Percentiles rank a stretch among this genome's conserved stretches.
phyloP scores from a whole-genome alignment of 64 coral and sea anemone genomes.

The Astreopora myriophthalma region DNA sequence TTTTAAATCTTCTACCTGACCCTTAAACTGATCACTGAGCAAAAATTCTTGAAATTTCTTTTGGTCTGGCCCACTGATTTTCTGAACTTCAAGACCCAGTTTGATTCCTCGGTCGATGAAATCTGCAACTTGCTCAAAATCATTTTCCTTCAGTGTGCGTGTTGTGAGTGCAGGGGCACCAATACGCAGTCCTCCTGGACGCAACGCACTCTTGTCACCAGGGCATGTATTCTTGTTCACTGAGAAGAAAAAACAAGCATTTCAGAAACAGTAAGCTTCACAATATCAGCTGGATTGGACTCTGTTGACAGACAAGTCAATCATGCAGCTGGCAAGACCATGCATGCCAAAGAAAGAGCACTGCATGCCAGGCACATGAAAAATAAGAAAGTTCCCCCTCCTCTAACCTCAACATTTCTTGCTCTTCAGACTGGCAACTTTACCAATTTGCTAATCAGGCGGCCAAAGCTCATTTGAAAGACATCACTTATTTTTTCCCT shows the following conservation, averaged over 20 bases:
- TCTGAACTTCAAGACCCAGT: constrained; percentile 87
- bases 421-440: no score
- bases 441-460: no score
- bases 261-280: not conserved
- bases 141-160: constrained; percentile 76
- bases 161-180: constrained; percentile 94
- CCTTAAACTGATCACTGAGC: constrained; percentile 72
- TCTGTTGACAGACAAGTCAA: no score
- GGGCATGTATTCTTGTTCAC: constrained; percentile 99
- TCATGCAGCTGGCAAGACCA: no score
- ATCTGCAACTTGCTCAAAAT: constrained; percentile 95
- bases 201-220: constrained; percentile 95
- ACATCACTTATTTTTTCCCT: no score
- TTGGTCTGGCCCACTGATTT: constrained; percentile 73
- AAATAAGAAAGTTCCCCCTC: no score
- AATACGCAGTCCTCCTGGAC: constrained; percentile 91
- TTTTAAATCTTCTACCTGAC: constrained; percentile 58
- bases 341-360: no score
- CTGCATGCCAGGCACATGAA: no score
- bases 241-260: not conserved
- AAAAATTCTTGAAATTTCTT: constrained; percentile 91
- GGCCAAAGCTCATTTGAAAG: no score
- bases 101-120: constrained; percentile 89
- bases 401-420: no score
- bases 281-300: not conserved